Base-by-base conservation (phyloP, 2,113 vertebrate genomes). In the Gymnogyps californianus region DNA sequence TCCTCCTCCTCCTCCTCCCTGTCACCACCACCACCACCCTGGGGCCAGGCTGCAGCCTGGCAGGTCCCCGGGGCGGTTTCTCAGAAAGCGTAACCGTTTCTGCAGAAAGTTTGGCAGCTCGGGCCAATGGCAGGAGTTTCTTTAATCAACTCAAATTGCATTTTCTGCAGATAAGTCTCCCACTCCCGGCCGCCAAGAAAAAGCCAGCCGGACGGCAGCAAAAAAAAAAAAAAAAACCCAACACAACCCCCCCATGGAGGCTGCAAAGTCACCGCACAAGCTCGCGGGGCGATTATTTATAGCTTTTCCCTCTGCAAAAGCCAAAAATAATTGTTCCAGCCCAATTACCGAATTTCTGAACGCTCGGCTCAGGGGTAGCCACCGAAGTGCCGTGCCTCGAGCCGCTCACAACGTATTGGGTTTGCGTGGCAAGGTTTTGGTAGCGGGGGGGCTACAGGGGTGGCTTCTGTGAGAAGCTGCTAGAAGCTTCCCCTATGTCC, bases 271-370 rank as follows among this genome's bases (percentile, higher is more conserved):
- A 96, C 93, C 6, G 70, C 87, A 92, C 74, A 83, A 85, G 93
- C 96, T 94, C 51, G 22, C 81, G 0, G 96, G 93, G 91, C 94
- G 96, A 91, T 95, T 96, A 97, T 96, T 96, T 96, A 96, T 96
- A 97, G 96, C 89, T 31, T 79, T 95, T 76, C 83, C 89, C 91
- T 93, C 89, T 94, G 94, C 95, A 96, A 97, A 97, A 96, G 89
- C 86, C 92, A 92, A 95, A 96, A 96, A 96, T 96, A 96, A 95
- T 95, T 92, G 91, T 96, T 96, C 91, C 92, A 96, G 95, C 89
- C 96, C 93, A 95, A 96, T 96, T 96, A 97, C 83, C 13, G 89
- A 84, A 91, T 93, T 94, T 91, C 62, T 67, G 70, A 94, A 61
- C 0, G 15, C 93, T 46, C 8, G 3, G 92, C 77, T 87, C 77